phyloP scores from a whole-genome alignment of 35 echinoderm and acorn worm genomes.

The Ophiothrix spiculata region DNA sequence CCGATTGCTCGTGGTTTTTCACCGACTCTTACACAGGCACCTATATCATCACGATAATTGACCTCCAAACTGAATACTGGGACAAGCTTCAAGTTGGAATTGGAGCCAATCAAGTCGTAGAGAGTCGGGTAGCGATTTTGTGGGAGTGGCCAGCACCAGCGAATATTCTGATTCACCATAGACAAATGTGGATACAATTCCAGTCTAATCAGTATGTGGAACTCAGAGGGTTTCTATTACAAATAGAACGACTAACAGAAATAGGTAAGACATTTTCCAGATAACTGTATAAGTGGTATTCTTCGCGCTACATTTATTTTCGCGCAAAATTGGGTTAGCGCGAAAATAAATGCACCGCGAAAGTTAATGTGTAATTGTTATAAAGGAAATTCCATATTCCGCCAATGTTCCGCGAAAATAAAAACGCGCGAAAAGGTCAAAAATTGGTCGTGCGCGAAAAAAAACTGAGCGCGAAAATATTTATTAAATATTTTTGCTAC shows the following conservation, averaged over 20 bases:
- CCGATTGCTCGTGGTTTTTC: background rate
- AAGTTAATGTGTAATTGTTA: too few species aligned
- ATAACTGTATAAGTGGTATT: too few species aligned
- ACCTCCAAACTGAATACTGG: background rate
- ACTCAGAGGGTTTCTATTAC: background rate
- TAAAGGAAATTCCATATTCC: too few species aligned
- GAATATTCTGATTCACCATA: background rate
- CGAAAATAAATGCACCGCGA: too few species aligned
- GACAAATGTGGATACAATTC: background rate
- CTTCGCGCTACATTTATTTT: too few species aligned
- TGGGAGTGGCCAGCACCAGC: background rate
- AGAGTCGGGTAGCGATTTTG: background rate
- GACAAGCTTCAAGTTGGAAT: background rate
- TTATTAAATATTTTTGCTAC: too few species aligned
- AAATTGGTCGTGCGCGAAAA: too few species aligned
- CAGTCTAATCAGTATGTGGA: background rate
- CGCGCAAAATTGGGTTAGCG: too few species aligned
- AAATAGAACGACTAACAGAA: background rate
- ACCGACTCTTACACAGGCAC: background rate
- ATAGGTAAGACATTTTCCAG: too few species aligned
- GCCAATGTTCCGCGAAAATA: too few species aligned
- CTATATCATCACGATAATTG: background rate
- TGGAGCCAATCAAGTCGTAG: background rate
- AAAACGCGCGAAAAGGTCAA: too few species aligned
- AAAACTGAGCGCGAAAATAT: too few species aligned